A percentile compares a stretch with the other conserved stretches of the same genome.
Conservation (phyloP, 2,888 invertebrate genomes). For the Melinaea marsaeus region DNA sequence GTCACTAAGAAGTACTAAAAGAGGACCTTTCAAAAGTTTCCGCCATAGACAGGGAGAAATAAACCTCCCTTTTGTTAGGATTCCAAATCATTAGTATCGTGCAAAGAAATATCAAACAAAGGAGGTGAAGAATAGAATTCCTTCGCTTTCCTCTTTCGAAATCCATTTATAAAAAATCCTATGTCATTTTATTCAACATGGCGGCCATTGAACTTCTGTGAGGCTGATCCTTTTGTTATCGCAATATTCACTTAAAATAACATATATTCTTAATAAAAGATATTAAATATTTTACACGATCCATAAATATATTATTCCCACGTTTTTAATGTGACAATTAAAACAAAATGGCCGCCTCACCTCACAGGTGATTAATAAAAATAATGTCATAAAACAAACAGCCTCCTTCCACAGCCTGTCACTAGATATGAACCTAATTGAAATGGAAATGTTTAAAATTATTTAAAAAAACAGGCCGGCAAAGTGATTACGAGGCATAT, state of each 20-base stretch:
- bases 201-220: conserved; percentile 21
- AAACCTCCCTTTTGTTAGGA: conserved; percentile 49
- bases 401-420: conserved; percentile 39
- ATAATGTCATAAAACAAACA: conserved; percentile 38
- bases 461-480: no score
- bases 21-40: conserved; percentile 26
- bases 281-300: no score
- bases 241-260: not conserved
- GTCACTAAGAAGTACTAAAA: conserved; percentile 9
- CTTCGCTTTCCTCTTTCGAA: conserved; percentile 28
- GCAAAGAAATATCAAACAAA: conserved; percentile 40
- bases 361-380: conserved; percentile 30
- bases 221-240: not conserved
- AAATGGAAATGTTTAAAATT: no score
- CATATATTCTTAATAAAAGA: not conserved
- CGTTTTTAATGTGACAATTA: not conserved
- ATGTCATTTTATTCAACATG: conserved; percentile 30
- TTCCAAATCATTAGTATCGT: conserved; percentile 52
- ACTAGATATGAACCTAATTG: conserved; percentile 39
- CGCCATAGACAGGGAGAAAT: conserved; percentile 43
- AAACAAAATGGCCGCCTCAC: conserved; percentile 20
- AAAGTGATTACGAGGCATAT: no score
- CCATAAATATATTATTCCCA: no score
- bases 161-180: conserved; percentile 30
- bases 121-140: conserved; percentile 38